Evolutionary conservation across 2,797 vertebrate genomes (phyloP).

Genomic region (Dendrocincla fuliginosa): DNA sequence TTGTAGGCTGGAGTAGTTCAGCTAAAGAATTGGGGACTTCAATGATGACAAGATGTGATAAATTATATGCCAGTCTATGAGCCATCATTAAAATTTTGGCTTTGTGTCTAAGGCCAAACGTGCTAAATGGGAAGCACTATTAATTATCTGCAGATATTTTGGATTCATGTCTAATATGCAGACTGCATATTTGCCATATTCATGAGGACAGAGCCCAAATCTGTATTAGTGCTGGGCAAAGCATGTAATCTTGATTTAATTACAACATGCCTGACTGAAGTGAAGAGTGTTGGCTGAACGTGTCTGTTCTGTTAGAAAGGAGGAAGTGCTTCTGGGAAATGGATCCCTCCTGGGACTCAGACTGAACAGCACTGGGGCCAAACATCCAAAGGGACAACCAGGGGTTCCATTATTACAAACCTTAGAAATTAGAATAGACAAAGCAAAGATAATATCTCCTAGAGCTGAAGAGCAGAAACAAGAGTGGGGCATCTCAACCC

Average conservation of each 20-base stretch:
- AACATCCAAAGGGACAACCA: background rate
- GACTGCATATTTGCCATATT: background rate
- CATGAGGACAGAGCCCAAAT: background rate
- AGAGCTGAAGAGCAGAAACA: background rate
- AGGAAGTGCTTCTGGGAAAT: constrained; percentile 28
- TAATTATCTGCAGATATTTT: constrained; percentile 33
- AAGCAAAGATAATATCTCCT: background rate
- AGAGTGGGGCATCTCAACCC: background rate
- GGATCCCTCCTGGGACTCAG: background rate
- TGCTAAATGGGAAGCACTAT: background rate
- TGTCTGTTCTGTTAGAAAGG: background rate
- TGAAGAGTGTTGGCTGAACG: background rate
- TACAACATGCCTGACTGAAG: background rate
- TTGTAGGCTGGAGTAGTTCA: background rate
- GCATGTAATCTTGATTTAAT: constrained; percentile 10
- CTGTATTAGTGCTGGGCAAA: background rate
- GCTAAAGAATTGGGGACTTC: background rate
- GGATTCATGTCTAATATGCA: background rate
- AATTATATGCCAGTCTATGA: background rate
- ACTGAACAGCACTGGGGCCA: background rate
- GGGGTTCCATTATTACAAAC: background rate
- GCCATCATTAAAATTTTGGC: background rate
- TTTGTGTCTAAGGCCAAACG: background rate
- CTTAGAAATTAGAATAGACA: background rate
- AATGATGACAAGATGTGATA: background rate